Evolutionary conservation across 2,888 invertebrate species (phyloP).

Genomic region (Parasteatoda lunata): DNA sequence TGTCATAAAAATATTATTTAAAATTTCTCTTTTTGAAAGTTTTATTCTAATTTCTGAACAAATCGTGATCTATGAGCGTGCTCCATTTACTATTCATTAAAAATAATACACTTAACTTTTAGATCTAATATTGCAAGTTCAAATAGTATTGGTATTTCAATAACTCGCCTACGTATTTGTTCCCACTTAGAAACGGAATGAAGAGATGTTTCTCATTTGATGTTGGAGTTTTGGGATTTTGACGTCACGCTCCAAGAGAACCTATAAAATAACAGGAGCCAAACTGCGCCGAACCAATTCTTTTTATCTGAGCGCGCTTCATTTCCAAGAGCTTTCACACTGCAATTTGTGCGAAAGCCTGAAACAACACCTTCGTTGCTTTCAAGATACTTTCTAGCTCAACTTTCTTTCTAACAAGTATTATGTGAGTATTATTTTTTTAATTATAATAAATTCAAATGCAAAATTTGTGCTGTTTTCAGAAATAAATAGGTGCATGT

Average conservation of each 20-base stretch:
- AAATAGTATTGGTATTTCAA: constrained; percentile 23
- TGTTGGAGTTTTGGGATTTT: constrained; percentile 31
- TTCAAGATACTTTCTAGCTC: background rate
- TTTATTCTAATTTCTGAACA: no score
- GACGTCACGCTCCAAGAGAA: constrained; percentile 34
- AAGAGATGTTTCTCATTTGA: constrained; percentile 29
- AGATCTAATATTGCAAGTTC: background rate
- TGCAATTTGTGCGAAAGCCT: constrained; percentile 11
- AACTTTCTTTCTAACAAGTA: background rate
- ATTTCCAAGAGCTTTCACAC: constrained; percentile 24
- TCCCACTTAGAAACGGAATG: constrained; percentile 22
- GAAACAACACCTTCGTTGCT: constrained; percentile 31
- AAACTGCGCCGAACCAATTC: constrained; percentile 54
- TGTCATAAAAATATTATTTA: no score
- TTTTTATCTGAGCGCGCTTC: constrained; percentile 33
- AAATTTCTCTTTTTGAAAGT: no score
- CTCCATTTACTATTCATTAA: no score
- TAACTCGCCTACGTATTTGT: constrained; percentile 45
- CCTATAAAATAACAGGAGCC: constrained; percentile 50
- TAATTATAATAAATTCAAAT: no score
- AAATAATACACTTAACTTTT: no score
- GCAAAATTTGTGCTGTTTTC: no score
- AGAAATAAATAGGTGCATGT: background rate
- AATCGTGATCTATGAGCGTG: no score
- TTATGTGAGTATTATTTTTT: constrained; percentile 14